These are phyloP conservation scores for Ruditapes philippinarum DNA, from an alignment of 1,140 invertebrate genomes.

Conservation along the genomic window DNA sequence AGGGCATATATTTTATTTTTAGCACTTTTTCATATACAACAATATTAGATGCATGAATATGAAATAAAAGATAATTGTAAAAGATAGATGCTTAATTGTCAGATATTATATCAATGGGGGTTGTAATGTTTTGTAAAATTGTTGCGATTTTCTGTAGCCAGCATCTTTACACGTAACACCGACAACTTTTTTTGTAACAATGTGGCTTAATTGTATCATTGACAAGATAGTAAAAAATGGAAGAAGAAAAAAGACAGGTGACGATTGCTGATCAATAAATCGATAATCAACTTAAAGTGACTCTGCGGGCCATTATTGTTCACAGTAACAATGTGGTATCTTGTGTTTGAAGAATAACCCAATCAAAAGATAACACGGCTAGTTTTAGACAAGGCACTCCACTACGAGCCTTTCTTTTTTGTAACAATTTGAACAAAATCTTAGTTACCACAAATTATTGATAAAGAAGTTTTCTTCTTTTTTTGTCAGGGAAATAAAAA, in stretches of 20 bases:
- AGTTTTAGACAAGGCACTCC: not conserved
- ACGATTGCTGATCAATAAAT: slow-evolving; percentile 44
- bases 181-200: no score
- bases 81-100: no score
- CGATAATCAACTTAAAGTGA: slow-evolving; percentile 5
- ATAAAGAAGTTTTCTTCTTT: not conserved
- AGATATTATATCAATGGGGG: no score
- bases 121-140: no score
- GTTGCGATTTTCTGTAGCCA: no score
- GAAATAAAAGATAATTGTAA: no score
- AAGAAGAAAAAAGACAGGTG: slow-evolving; percentile 50
- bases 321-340: not conserved
- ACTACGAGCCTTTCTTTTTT: not conserved
- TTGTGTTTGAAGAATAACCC: slow-evolving; percentile 30
- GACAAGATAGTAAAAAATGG: slow-evolving; percentile 34
- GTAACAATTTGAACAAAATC: slow-evolving; percentile 5
- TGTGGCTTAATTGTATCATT: not conserved
- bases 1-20: no score
- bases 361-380: slow-evolving; percentile 19
- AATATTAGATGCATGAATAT: no score
- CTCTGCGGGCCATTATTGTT: slow-evolving; percentile 43
- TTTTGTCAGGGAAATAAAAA: slow-evolving; percentile 9
- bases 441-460: slow-evolving; percentile 5
- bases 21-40: no score
- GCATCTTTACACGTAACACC: not conserved